Conservation (phyloP, 2,888 invertebrate genomes). For the Cephus rjabovi region DNA sequence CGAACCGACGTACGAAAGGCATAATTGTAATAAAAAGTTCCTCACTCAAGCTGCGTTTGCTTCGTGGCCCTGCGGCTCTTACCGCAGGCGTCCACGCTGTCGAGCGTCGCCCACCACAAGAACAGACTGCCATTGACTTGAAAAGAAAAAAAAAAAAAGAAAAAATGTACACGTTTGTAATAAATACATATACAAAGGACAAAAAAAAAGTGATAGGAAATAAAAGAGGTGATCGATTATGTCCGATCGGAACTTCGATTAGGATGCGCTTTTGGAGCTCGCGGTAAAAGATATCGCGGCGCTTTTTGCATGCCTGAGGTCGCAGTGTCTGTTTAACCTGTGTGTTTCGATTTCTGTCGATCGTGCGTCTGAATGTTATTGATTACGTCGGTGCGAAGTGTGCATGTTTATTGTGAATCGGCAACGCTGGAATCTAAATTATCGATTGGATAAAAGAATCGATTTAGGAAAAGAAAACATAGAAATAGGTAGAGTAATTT, state of each 20-base stretch:
- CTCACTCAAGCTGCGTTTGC: conserved; percentile 41
- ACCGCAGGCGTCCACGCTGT: conserved; percentile 12
- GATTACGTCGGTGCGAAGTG: background rate
- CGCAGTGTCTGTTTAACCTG: background rate
- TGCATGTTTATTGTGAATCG: background rate
- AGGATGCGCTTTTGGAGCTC: background rate
- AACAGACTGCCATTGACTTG: conserved; percentile 52
- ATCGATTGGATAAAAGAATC: background rate
- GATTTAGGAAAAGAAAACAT: background rate
- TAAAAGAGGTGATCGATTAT: conserved; percentile 1
- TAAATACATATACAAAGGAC: conserved; percentile 29
- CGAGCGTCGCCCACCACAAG: conserved; percentile 38
- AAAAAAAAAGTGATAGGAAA: conserved; percentile 18
- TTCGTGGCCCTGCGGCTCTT: conserved; percentile 26
- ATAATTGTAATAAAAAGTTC: conserved; percentile 38
- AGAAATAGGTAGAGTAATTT: background rate
- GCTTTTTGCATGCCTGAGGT: background rate
- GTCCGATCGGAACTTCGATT: background rate
- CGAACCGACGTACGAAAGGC: conserved; percentile 20
- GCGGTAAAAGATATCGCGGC: background rate
- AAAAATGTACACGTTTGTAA: conserved; percentile 40
- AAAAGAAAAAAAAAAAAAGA: conserved; percentile 9
- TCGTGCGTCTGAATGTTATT: background rate
- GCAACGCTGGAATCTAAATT: background rate
- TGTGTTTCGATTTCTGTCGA: background rate